Conservation (phyloP, 2,797 vertebrate genomes). For the Lagorchestes hirsutus region DNA sequence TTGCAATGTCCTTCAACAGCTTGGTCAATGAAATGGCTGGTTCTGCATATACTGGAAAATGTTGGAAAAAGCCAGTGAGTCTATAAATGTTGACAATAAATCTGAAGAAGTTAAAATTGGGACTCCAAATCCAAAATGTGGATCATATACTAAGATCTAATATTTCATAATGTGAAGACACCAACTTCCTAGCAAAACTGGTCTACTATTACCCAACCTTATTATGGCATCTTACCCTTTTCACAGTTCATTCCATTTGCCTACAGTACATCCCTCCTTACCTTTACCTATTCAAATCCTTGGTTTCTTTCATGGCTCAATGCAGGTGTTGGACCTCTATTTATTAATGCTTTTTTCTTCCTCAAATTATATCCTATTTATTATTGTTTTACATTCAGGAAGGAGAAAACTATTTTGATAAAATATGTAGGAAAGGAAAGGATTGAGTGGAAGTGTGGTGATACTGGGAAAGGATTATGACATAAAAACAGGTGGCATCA, state of each 20-base stretch:
- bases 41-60: not conserved
- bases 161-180: not conserved
- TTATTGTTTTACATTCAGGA: not conserved
- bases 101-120: slow-evolving; percentile 28
- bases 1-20: not conserved
- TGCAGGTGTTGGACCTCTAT: not conserved
- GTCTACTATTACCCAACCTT: not conserved
- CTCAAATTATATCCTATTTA: not conserved
- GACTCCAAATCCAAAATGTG: not conserved
- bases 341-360: not conserved
- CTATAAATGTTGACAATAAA: not conserved
- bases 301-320: not conserved
- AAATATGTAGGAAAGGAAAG: not conserved
- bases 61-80: not conserved
- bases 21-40: not conserved
- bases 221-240: not conserved
- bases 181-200: not conserved
- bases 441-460: not conserved
- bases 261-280: not conserved
- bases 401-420: not conserved
- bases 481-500: not conserved
- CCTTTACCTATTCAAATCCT: not conserved
- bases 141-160: slow-evolving; percentile 23
- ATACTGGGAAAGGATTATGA: not conserved
- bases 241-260: not conserved